phyloP scores from a whole-genome alignment of 2,888 invertebrate species.

The Euproctis similis region DNA sequence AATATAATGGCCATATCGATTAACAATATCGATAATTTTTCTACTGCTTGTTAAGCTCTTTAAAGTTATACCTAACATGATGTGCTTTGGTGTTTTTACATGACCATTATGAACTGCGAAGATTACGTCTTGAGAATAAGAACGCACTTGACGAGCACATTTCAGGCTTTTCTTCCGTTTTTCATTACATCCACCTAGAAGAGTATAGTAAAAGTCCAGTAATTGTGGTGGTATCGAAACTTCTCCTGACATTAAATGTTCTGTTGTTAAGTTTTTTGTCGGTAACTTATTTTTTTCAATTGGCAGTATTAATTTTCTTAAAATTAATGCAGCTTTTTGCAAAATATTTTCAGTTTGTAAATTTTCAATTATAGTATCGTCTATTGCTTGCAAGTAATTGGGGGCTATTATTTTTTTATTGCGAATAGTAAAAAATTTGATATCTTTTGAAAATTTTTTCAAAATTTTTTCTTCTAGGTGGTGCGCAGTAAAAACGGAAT shows the following conservation, averaged over 20 bases:
- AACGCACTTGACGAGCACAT: slow-evolving; percentile 12
- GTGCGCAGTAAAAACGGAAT: slow-evolving; percentile 16
- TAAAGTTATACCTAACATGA: slow-evolving; percentile 1
- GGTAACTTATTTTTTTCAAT: slow-evolving; percentile 7
- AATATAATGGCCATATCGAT: slow-evolving; percentile 1
- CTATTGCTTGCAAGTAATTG: slow-evolving; percentile 9
- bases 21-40: slow-evolving; percentile 2
- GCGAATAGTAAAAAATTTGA: slow-evolving; percentile 17
- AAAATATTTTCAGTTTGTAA: slow-evolving; percentile 18
- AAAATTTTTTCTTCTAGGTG: slow-evolving; percentile 19
- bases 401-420: slow-evolving; percentile 23
- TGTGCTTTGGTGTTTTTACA: neutral
- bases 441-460: slow-evolving; percentile 17
- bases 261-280: slow-evolving; percentile 6
- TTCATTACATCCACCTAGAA: slow-evolving; percentile 10
- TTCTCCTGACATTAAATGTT: slow-evolving; percentile 13
- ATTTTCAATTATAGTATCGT: slow-evolving; percentile 11
- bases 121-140: slow-evolving; percentile 5
- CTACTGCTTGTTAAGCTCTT: slow-evolving; percentile 1
- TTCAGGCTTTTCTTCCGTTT: slow-evolving; percentile 12
- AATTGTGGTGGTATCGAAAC: slow-evolving; percentile 13
- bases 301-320: too few relatives aligned
- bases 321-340: slow-evolving; percentile 8
- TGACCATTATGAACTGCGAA: slow-evolving; percentile 1
- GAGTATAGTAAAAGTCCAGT: slow-evolving; percentile 14